These are phyloP conservation scores for Drosophila albomicans DNA, from an alignment of 1,140 invertebrate species.

Conservation along the genomic window DNA sequence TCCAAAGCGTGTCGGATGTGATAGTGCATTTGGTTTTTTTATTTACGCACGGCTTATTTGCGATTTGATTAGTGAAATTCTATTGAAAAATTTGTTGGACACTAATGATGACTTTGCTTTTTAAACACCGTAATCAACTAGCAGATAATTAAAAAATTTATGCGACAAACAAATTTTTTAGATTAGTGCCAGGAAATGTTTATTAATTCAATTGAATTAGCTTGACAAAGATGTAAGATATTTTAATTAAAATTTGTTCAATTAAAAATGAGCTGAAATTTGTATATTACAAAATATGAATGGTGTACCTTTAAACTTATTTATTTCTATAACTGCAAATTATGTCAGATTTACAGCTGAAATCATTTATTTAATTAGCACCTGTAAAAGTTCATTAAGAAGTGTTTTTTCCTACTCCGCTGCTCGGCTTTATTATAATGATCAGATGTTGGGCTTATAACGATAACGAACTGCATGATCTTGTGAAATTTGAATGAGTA, in stretches of 20 bases:
- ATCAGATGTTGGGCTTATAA: slow-evolving; percentile 20
- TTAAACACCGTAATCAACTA: neutral
- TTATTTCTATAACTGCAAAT: neutral
- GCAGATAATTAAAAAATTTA: too few relatives aligned
- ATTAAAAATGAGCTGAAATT: neutral
- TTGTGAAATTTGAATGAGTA: slow-evolving; percentile 36
- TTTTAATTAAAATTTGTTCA: too few relatives aligned
- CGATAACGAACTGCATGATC: slow-evolving; percentile 42
- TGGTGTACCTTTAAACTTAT: too few relatives aligned
- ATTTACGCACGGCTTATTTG: too few relatives aligned
- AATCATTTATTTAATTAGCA: slow-evolving; percentile 15
- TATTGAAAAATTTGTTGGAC: neutral
- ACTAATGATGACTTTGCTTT: neutral
- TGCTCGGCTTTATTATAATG: slow-evolving; percentile 1
- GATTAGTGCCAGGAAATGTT: too few relatives aligned
- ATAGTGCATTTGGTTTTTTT: neutral
- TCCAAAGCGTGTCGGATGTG: neutral
- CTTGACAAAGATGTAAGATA: too few relatives aligned
- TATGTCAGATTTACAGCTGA: neutral
- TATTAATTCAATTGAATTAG: too few relatives aligned
- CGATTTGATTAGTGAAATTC: neutral
- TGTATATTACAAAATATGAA: too few relatives aligned
- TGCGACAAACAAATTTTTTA: too few relatives aligned
- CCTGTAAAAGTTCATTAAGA: slow-evolving; percentile 9
- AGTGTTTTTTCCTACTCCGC: slow-evolving; percentile 11